Evolutionary conservation across 2,888 invertebrate genomes (phyloP).

Genomic region (Venusia cambrica): DNA sequence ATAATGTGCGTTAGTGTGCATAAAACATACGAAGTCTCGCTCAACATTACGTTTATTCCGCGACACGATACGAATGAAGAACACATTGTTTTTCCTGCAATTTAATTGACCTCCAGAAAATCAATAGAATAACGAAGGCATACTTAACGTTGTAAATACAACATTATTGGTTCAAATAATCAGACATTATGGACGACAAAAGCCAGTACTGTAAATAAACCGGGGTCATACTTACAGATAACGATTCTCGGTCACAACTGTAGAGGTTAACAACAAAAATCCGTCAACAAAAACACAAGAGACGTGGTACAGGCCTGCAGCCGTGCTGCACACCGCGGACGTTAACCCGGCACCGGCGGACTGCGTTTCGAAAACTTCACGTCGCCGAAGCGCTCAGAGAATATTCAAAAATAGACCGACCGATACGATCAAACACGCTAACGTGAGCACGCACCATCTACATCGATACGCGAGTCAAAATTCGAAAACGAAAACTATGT

Average conservation of each 20-base stretch:
- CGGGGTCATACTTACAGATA: conserved; percentile 80
- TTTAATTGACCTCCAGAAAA: conserved; percentile 25
- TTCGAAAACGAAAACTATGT: conserved; percentile 47
- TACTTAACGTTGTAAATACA: conserved; percentile 4
- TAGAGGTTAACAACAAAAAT: conserved; percentile 73
- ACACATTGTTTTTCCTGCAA: conserved; percentile 36
- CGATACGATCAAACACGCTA: conserved; percentile 59
- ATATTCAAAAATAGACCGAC: conserved; percentile 79
- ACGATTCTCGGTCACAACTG: conserved; percentile 59
- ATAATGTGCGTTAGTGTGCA: conserved; percentile 36
- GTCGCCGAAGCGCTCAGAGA: conserved; percentile 72
- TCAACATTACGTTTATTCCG: conserved; percentile 40
- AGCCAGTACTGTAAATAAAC: conserved; percentile 69
- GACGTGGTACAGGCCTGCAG: conserved; percentile 69
- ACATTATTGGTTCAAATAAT: conserved; percentile 5
- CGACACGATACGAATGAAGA: conserved; percentile 35
- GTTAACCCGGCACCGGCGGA: conserved; percentile 72
- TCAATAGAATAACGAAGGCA: conserved; percentile 4
- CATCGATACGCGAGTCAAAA: conserved; percentile 47
- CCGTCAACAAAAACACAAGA: conserved; percentile 78
- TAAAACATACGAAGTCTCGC: conserved; percentile 29
- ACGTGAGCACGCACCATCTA: conserved; percentile 51
- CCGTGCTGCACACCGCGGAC: conserved; percentile 73
- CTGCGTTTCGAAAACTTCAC: conserved; percentile 79
- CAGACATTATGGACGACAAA: conserved; percentile 31